Base-by-base conservation (phyloP, 2,888 invertebrate genomes). In the Caenorhabditis panamensis region DNA sequence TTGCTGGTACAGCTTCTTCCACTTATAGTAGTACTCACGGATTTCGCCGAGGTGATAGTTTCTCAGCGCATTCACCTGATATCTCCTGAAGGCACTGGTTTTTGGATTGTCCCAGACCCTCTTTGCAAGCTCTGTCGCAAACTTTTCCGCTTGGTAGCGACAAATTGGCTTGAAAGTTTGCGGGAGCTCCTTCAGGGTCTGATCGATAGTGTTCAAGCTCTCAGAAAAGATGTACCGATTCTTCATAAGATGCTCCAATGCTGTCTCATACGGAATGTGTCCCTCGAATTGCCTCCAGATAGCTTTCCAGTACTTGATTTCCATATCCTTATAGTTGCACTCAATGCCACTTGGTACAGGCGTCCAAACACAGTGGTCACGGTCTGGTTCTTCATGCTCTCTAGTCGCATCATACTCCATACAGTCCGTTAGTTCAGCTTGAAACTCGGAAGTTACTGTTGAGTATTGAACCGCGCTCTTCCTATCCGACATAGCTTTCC, bases 11-110 rank as follows among this genome's bases (percentile, higher is more conserved):
- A 22, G 37, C 31, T 36, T 28, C 11, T 11, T 31, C 8, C n/a
- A 20, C 5, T 26, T 51, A 31, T 53, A 53, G 18, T 16, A 18
- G 54, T 36, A 36, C 3, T 63, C 16, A 1, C 41, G 54, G 6
- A 66, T 41, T 37, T 66, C 64, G 22, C 31, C 22, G 53, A 66
- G 11, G 26, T 66, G 64, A 18, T 66, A 66, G 64, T 66, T 66
- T 18, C 41, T 22, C 37, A 64, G n/a, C 64, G n/a, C n/a, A n/a
- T n/a, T n/a, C n/a, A n/a, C n/a, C n/a, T n/a, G n/a, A n/a, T n/a
- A n/a, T n/a, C n/a, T n/a, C n/a, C n/a, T n/a, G n/a, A n/a, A n/a
- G n/a, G 16, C 20, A 16, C 61, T 41, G 24, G 13, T 18, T n/a
- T 2, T 24, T 16, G n/a, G n/a, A 0, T 24, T 13, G 16, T 3